phyloP scores from a whole-genome alignment of 1,140 invertebrate species.

The Melipona quadrifasciata region DNA sequence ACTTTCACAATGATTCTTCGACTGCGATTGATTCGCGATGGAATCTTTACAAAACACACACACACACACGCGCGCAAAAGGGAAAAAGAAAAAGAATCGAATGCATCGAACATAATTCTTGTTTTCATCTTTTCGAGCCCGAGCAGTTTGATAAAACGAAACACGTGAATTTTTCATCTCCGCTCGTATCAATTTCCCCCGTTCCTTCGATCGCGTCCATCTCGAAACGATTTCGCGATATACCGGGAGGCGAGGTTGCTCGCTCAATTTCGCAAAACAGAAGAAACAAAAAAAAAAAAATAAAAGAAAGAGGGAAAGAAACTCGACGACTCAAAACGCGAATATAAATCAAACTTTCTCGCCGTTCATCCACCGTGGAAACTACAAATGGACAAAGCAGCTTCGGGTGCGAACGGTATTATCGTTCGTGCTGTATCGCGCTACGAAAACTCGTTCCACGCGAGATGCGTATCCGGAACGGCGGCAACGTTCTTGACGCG shows the following conservation, averaged over 20 bases:
- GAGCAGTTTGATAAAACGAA: background rate
- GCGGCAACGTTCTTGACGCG: background rate
- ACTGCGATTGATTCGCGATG: background rate
- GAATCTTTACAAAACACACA: background rate
- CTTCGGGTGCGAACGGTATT: background rate
- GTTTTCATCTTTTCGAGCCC: background rate
- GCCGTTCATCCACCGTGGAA: background rate
- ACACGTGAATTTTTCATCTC: background rate
- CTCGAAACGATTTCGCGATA: background rate
- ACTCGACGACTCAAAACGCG: background rate
- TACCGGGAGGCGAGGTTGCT: background rate
- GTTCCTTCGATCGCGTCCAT: background rate
- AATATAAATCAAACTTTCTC: slow-evolving; percentile 32
- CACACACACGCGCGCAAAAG: background rate
- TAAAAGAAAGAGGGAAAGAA: background rate
- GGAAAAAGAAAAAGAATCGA: background rate
- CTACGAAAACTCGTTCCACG: background rate
- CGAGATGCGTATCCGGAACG: background rate
- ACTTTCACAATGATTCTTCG: background rate
- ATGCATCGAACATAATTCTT: background rate
- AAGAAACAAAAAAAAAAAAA: too few species aligned
- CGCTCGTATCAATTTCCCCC: background rate
- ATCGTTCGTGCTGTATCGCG: background rate
- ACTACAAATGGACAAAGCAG: slow-evolving; percentile 1
- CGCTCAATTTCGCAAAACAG: background rate